These are phyloP conservation scores for Trogon melanurus DNA, from an alignment of 2,113 vertebrate species.

Conservation along the genomic window DNA sequence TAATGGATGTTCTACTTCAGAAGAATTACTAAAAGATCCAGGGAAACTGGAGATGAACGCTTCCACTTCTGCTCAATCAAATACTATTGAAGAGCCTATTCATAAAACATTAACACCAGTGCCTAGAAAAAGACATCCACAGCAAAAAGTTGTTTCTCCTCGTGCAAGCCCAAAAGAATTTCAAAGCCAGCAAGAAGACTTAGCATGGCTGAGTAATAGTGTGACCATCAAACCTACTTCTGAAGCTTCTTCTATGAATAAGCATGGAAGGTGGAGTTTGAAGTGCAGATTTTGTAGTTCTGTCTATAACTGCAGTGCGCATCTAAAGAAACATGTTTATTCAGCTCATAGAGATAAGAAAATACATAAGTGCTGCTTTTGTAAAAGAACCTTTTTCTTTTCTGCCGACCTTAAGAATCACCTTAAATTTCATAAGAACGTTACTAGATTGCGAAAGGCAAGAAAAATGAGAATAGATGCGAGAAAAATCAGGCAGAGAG, in stretches of 20 bases:
- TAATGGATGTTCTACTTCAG: background rate
- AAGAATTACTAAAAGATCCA: background rate
- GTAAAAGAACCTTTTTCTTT: constrained; percentile 53
- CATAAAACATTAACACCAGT: background rate
- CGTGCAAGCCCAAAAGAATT: background rate
- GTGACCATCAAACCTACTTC: constrained; percentile 4
- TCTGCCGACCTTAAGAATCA: constrained; percentile 36
- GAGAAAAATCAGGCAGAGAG: background rate
- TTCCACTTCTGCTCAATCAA: background rate
- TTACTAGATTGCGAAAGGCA: background rate
- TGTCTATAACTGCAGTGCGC: background rate
- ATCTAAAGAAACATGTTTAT: constrained; percentile 41
- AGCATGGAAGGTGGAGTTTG: background rate
- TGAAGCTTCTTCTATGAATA: background rate
- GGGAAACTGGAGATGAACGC: background rate
- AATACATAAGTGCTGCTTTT: constrained; percentile 43
- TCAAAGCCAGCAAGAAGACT: background rate
- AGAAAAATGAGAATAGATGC: background rate
- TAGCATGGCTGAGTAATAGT: background rate
- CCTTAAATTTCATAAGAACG: constrained; percentile 31
- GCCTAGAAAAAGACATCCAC: background rate
- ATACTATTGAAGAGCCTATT: background rate
- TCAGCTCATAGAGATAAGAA: constrained; percentile 54
- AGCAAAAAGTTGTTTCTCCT: background rate
- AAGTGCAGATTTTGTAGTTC: constrained; percentile 59